A percentile compares a stretch with the other conserved stretches of the same genome.
Conservation (phyloP, 2,113 vertebrate genomes). For the Phodopus roborovskii region DNA sequence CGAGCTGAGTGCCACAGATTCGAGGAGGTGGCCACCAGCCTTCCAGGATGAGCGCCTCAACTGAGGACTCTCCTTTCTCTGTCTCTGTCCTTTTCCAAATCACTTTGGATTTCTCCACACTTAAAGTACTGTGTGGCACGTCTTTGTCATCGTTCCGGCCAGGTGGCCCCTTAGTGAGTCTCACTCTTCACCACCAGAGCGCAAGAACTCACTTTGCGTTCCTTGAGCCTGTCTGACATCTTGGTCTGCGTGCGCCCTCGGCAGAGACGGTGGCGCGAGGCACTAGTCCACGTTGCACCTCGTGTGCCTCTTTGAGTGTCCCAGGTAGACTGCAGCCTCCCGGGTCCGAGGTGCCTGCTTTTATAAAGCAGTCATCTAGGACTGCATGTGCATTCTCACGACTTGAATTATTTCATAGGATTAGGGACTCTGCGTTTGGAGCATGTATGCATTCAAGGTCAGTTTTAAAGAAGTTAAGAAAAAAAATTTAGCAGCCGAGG, state of each 20-base stretch:
- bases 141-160: not conserved
- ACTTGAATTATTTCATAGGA: slow-evolving; percentile 94
- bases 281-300: slow-evolving; percentile 57
- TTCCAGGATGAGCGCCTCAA: not conserved
- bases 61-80: not conserved
- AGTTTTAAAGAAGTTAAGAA: slow-evolving; percentile 91
- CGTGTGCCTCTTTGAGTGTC: slow-evolving; percentile 70
- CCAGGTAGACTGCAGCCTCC: slow-evolving; percentile 84
- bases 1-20: not conserved
- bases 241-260: slow-evolving; percentile 63
- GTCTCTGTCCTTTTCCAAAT: not conserved
- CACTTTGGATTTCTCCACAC: not conserved
- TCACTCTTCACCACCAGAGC: slow-evolving; percentile 39
- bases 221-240: slow-evolving; percentile 95
- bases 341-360: slow-evolving; percentile 78
- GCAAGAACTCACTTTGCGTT: slow-evolving; percentile 93
- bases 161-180: not conserved
- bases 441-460: slow-evolving; percentile 94
- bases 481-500: slow-evolving; percentile 85
- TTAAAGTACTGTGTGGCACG: not conserved
- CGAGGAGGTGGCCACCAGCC: slow-evolving; percentile 19
- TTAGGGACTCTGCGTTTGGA: slow-evolving; percentile 90
- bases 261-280: slow-evolving; percentile 36
- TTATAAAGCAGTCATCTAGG: slow-evolving; percentile 93
- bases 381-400: slow-evolving; percentile 88